These are phyloP conservation scores for Hypselothyrea guttata DNA, from an alignment of 2,888 invertebrate species.

Conservation along the genomic window DNA sequence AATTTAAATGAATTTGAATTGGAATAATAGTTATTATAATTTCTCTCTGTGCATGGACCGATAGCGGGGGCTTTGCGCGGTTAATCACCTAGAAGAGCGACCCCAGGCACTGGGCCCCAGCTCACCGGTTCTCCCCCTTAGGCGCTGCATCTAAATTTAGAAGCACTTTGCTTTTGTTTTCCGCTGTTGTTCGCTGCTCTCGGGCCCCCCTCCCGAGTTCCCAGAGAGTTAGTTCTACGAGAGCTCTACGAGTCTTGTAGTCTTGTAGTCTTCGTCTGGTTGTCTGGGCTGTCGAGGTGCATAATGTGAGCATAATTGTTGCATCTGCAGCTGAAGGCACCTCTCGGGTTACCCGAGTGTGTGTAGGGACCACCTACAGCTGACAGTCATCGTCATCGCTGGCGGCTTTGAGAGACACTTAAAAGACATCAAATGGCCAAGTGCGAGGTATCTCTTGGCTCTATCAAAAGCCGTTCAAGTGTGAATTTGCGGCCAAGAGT, in stretches of 20 bases:
- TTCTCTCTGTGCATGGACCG: slow-evolving; percentile 3
- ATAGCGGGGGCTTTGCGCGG: slow-evolving; percentile 49
- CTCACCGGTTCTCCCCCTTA: slow-evolving; percentile 26
- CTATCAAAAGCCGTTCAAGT: slow-evolving; percentile 20
- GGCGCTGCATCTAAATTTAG: slow-evolving; percentile 67
- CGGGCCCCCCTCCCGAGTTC: slow-evolving; percentile 6
- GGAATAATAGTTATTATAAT: no score
- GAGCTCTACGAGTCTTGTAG: no score
- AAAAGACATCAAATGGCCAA: slow-evolving; percentile 14
- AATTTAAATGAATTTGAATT: no score
- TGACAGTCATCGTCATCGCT: slow-evolving; percentile 8
- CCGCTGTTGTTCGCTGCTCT: slow-evolving; percentile 19
- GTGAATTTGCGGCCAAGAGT: slow-evolving; percentile 19
- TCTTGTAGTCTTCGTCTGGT: slow-evolving; percentile 6
- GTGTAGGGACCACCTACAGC: slow-evolving; percentile 37
- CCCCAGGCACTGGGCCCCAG: slow-evolving; percentile 33
- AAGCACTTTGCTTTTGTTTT: slow-evolving; percentile 63
- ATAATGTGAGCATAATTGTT: slow-evolving; percentile 65
- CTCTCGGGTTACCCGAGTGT: slow-evolving; percentile 57
- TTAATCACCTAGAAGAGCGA: slow-evolving; percentile 63
- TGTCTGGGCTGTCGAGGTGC: slow-evolving; percentile 35
- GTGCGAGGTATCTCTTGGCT: slow-evolving; percentile 14
- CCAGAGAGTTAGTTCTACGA: no score
- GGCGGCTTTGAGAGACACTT: slow-evolving; percentile 27
- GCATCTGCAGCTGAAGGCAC: slow-evolving; percentile 43